Percentiles rank a stretch among this genome's conserved stretches.
Conservation (phyloP, 2,797 vertebrate species). For the Sebastes itinus region DNA sequence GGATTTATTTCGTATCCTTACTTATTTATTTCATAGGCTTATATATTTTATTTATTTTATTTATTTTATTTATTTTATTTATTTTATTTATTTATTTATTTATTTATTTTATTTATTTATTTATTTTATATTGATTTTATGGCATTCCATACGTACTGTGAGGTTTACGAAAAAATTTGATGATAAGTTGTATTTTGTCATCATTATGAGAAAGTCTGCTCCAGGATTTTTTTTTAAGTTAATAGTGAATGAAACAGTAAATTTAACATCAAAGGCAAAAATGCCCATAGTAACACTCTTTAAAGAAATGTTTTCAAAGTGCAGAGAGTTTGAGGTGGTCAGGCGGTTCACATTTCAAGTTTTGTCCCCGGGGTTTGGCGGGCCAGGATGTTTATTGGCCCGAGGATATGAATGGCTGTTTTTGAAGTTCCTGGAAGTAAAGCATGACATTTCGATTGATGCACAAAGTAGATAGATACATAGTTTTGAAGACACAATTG, state of each 20-base stretch:
- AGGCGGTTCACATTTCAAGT: neutral
- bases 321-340: neutral
- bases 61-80: too few relatives aligned
- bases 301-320: neutral
- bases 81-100: too few relatives aligned
- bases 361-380: neutral
- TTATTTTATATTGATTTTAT: too few relatives aligned
- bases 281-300: neutral
- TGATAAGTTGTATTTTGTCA: neutral
- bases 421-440: neutral
- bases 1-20: neutral
- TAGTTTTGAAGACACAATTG: neutral
- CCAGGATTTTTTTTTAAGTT: neutral
- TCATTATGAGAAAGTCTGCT: neutral
- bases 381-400: neutral
- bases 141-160: neutral
- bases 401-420: neutral
- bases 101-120: too few relatives aligned
- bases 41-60: too few relatives aligned
- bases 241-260: neutral
- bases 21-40: neutral
- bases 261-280: neutral
- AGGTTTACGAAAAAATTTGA: neutral
- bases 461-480: neutral
- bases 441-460: neutral